These are phyloP conservation scores for Novumbra hubbsi DNA, from an alignment of 2,797 vertebrate species.

Conservation along the genomic window DNA sequence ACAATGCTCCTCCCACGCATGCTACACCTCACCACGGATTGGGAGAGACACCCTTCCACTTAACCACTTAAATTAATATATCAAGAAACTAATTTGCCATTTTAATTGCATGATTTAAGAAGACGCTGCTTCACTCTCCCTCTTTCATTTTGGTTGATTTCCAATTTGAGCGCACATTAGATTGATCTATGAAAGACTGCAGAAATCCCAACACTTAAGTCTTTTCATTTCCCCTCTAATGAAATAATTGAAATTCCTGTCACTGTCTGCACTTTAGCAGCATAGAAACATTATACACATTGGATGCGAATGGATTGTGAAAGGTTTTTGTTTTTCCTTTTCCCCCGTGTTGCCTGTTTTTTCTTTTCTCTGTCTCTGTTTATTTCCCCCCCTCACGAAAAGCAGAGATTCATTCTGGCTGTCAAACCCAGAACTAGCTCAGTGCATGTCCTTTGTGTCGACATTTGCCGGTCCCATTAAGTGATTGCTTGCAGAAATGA, in stretches of 20 bases:
- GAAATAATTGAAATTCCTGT: constrained; percentile 99
- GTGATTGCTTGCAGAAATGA: constrained; percentile 93
- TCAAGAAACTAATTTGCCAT: constrained; percentile 99
- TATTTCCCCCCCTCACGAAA: constrained; percentile 34
- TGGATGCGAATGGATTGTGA: constrained; percentile 64
- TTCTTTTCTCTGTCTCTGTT: constrained; percentile 50
- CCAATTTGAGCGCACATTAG: constrained; percentile 95
- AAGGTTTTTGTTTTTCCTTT: constrained; percentile 80
- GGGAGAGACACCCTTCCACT: constrained; percentile 97
- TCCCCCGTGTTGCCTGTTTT: constrained; percentile 54
- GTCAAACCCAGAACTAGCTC: constrained; percentile 85
- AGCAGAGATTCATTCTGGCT: constrained; percentile 84
- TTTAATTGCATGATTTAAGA: constrained; percentile 98
- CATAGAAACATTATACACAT: constrained; percentile 82
- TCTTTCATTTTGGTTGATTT: constrained; percentile 95
- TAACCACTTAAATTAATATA: constrained; percentile 99
- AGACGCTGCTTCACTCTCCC: constrained; percentile 96
- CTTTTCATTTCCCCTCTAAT: constrained; percentile 99
- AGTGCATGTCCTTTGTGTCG: constrained; percentile 85
- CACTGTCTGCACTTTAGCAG: constrained; percentile 95
- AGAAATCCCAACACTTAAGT: constrained; percentile 99
- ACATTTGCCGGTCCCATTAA: constrained; percentile 91
- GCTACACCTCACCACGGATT: constrained; percentile 84
- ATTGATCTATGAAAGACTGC: constrained; percentile 96
- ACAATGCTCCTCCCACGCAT: constrained; percentile 77